Percentiles rank a stretch among this genome's conserved stretches.
phyloP scores from a whole-genome alignment of 30 jellyfish, hydroid and myxozoan species.

The Nemopilema nomurai region DNA sequence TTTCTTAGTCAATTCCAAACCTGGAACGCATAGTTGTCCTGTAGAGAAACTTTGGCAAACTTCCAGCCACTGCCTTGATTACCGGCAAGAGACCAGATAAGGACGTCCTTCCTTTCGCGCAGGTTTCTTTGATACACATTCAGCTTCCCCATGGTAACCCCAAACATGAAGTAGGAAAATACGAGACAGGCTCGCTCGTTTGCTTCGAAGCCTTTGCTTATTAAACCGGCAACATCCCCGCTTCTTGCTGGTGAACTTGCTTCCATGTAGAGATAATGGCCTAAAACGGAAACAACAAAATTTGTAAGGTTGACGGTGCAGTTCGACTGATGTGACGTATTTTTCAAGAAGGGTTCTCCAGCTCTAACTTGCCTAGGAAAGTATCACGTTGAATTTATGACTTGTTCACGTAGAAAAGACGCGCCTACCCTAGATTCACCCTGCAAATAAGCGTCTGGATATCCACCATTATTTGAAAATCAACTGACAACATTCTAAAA shows the following conservation, averaged over 20 bases:
- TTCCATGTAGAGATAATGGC: slow-evolving; percentile 53
- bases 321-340: too few species aligned
- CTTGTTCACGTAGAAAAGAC: too few species aligned
- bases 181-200: slow-evolving; percentile 20
- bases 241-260: slow-evolving; percentile 45
- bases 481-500: too few species aligned
- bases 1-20: neutral
- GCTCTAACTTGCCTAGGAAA: too few species aligned
- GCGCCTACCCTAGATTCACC: too few species aligned
- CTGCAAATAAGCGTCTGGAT: too few species aligned
- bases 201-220: slow-evolving; percentile 48
- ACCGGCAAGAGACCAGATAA: slow-evolving; percentile 57
- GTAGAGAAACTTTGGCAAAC: slow-evolving; percentile 17
- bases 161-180: slow-evolving; percentile 68
- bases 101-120: neutral
- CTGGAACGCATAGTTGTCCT: neutral
- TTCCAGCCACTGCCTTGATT: slow-evolving; percentile 65
- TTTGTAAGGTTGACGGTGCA: too few species aligned
- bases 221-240: slow-evolving; percentile 57
- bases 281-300: too few species aligned
- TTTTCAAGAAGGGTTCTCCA: too few species aligned
- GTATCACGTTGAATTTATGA: too few species aligned
- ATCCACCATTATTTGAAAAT: too few species aligned
- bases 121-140: slow-evolving; percentile 19
- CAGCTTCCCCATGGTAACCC: slow-evolving; percentile 44